These are phyloP conservation scores for Pipistrellus pygmaeus DNA, from an alignment of 2,797 vertebrate genomes.

Conservation along the genomic window DNA sequence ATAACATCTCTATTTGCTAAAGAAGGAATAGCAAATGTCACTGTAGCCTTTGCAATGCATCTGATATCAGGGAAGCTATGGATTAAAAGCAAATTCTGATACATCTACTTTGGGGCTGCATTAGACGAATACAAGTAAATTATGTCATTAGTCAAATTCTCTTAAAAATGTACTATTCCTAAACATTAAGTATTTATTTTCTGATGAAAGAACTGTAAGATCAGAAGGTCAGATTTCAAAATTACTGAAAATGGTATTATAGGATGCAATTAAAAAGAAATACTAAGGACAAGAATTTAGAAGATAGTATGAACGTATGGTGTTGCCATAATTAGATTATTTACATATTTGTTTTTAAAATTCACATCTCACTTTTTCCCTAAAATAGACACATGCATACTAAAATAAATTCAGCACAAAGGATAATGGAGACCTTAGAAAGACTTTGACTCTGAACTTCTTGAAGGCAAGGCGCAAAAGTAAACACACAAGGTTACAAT, in stretches of 20 bases:
- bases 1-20: background rate
- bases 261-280: background rate
- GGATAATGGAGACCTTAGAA: background rate
- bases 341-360: slow-evolving; percentile 26
- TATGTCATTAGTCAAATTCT: background rate
- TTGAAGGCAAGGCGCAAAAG: background rate
- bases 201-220: background rate
- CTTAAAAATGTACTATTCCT: background rate
- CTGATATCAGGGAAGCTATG: background rate
- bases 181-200: slow-evolving; percentile 17
- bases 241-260: background rate
- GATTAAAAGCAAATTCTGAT: background rate
- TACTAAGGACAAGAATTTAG: background rate
- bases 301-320: background rate
- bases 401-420: background rate
- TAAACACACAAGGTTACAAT: background rate
- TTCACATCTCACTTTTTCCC: background rate
- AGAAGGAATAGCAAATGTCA: background rate
- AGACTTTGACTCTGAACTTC: background rate
- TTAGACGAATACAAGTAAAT: background rate
- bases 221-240: background rate
- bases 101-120: background rate
- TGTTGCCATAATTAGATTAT: background rate
- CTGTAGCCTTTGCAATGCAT: background rate
- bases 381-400: background rate